phyloP scores from a whole-genome alignment of 2,113 vertebrate genomes.

The Oreochromis spilurus region DNA sequence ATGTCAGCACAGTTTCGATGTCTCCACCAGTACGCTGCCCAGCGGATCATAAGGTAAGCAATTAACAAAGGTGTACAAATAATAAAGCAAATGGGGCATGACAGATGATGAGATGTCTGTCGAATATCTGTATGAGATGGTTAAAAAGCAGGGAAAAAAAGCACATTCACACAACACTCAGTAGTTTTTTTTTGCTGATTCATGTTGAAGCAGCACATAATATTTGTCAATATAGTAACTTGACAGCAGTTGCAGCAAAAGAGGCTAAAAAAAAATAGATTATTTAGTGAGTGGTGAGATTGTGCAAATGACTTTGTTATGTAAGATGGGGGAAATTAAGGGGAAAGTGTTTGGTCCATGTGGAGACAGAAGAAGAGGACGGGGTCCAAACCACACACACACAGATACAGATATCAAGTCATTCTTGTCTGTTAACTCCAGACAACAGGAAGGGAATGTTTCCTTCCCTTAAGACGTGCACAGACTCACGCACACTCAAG shows the following conservation, averaged over 20 bases:
- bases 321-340: constrained; percentile 5
- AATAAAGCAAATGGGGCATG: not conserved
- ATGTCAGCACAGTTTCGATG: constrained; percentile 98
- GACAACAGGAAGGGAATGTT: constrained; percentile 26
- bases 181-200: constrained; percentile 15
- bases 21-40: constrained; percentile 96
- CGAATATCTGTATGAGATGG: not conserved
- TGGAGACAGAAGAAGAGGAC: constrained; percentile 12
- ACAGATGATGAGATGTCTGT: not conserved
- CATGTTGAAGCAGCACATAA: not conserved
- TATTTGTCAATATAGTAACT: constrained; percentile 2
- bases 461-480: constrained; percentile 22
- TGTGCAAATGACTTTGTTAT: constrained; percentile 18
- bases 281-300: not conserved
- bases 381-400: not conserved
- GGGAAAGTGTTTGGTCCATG: not conserved
- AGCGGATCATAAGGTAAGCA: constrained; percentile 95
- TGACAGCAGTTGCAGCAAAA: not conserved
- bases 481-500: constrained; percentile 17
- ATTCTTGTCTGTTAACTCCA: constrained; percentile 31
- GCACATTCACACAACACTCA: not conserved
- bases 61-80: not conserved
- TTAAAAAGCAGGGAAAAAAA: not conserved
- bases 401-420: constrained; percentile 1
- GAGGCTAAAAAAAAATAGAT: not conserved